Conservation (phyloP, 2,797 vertebrate genomes). For the Somateria mollissima region DNA sequence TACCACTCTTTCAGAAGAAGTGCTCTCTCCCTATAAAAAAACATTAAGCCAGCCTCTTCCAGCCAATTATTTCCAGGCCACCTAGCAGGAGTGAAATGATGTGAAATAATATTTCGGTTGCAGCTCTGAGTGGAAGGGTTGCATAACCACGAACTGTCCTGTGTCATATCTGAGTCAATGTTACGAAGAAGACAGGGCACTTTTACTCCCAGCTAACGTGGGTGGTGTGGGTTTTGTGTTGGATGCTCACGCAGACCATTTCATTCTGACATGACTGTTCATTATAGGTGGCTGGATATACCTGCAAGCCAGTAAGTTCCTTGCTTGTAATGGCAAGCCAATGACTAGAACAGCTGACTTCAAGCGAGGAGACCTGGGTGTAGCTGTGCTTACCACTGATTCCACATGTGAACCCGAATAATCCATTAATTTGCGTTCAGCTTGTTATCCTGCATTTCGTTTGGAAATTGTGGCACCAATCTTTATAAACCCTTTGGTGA, state of each 20-base stretch:
- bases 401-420: neutral
- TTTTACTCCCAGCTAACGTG: neutral
- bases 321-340: neutral
- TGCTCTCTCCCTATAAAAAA: neutral
- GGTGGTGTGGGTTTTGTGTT: neutral
- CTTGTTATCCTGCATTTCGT: neutral
- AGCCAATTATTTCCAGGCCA: constrained; percentile 67
- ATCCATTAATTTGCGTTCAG: neutral
- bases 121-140: constrained; percentile 37
- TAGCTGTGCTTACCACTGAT: neutral
- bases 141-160: constrained; percentile 30
- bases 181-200: neutral
- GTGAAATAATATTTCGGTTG: constrained; percentile 46
- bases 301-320: neutral
- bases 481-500: neutral
- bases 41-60: neutral
- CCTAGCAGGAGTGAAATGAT: constrained; percentile 47
- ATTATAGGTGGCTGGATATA: neutral
- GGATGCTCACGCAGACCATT: neutral
- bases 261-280: neutral
- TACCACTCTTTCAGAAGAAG: constrained; percentile 14
- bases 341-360: neutral
- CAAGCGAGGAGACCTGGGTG: neutral
- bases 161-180: neutral
- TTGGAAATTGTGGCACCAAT: neutral